Evolutionary conservation across 2,797 vertebrate species (phyloP).

Genomic region (Syngnathus acus): DNA sequence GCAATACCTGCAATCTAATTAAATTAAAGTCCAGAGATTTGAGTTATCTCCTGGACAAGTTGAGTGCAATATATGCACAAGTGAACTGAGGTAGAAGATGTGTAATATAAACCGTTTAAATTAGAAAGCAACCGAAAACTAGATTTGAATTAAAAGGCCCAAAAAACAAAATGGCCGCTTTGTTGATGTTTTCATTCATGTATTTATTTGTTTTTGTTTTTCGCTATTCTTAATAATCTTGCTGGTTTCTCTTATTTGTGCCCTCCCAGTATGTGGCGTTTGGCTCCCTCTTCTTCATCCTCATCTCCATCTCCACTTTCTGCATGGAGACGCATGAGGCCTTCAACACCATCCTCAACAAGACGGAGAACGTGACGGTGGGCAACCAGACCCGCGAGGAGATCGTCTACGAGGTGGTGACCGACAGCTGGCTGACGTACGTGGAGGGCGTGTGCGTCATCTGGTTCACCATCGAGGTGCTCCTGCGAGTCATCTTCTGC

Average conservation of each 20-base stretch:
- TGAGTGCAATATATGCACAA: neutral
- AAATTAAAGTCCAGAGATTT: slow-evolving; percentile 4
- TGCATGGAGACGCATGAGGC: slow-evolving; percentile 99
- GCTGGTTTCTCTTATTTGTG: slow-evolving; percentile 7
- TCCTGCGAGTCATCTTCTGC: slow-evolving; percentile 93
- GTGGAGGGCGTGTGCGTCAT: slow-evolving; percentile 97
- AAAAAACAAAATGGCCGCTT: no score
- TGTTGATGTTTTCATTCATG: no score
- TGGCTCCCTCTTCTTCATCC: slow-evolving; percentile 97
- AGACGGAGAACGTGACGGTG: slow-evolving; percentile 84
- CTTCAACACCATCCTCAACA: slow-evolving; percentile 95
- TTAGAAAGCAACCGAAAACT: no score
- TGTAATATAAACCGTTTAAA: neutral
- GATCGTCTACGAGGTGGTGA: slow-evolving; percentile 83
- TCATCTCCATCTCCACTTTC: slow-evolving; percentile 99
- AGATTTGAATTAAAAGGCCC: no score
- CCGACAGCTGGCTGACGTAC: slow-evolving; percentile 94
- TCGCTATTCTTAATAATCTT: no score
- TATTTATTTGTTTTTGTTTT: no score
- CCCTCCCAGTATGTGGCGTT: slow-evolving; percentile 89
- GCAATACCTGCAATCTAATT: slow-evolving; percentile 1
- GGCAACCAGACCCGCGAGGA: slow-evolving; percentile 83
- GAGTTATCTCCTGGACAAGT: neutral
- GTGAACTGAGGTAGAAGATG: neutral
- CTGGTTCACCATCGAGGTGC: slow-evolving; percentile 98